Percentiles rank a stretch among this genome's conserved stretches.
Conservation (phyloP, 1,140 invertebrate genomes). For the Drosophila yakuba region DNA sequence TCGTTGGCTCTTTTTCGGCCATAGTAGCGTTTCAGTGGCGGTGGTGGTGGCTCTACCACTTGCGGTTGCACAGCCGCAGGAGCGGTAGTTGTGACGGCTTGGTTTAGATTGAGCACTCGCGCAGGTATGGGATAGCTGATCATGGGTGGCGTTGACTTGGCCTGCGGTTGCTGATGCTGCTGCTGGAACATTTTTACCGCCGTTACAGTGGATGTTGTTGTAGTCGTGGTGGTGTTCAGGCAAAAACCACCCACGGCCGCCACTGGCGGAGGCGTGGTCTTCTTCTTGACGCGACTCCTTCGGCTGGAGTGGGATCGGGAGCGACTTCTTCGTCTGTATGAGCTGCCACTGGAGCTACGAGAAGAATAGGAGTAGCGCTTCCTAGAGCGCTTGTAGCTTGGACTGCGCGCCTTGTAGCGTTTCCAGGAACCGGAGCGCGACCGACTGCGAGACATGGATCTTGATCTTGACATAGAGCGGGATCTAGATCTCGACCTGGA, state of each 20-base stretch:
- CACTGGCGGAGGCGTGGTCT: conserved; percentile 20
- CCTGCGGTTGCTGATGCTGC: conserved; percentile 19
- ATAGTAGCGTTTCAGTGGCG: conserved; percentile 87
- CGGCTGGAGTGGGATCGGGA: conserved; percentile 50
- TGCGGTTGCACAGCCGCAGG: conserved; percentile 30
- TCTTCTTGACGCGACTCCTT: conserved; percentile 39
- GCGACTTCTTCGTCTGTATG: conserved; percentile 73
- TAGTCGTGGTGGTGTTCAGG: conserved; percentile 60
- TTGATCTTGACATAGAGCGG: conserved; percentile 17
- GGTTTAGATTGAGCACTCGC: conserved; percentile 38
- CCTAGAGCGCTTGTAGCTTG: conserved; percentile 74
- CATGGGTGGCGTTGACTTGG: conserved; percentile 47
- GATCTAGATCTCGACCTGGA: conserved; percentile 84
- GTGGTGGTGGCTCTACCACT: conserved; percentile 76
- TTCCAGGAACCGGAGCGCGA: conserved; percentile 82
- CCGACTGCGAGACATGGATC: conserved; percentile 42
- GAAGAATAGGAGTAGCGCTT: conserved; percentile 84
- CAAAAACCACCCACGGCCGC: conserved; percentile 28
- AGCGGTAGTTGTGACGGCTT: conserved; percentile 13
- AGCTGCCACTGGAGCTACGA: conserved; percentile 66
- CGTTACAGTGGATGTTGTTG: conserved; percentile 53
- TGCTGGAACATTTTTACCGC: conserved; percentile 36
- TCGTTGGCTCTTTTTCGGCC: conserved; percentile 87
- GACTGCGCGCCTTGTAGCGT: conserved; percentile 61
- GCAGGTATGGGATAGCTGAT: conserved; percentile 68